Base-by-base conservation (phyloP, 2,888 invertebrate genomes). In the Notocelia uddmanniana region DNA sequence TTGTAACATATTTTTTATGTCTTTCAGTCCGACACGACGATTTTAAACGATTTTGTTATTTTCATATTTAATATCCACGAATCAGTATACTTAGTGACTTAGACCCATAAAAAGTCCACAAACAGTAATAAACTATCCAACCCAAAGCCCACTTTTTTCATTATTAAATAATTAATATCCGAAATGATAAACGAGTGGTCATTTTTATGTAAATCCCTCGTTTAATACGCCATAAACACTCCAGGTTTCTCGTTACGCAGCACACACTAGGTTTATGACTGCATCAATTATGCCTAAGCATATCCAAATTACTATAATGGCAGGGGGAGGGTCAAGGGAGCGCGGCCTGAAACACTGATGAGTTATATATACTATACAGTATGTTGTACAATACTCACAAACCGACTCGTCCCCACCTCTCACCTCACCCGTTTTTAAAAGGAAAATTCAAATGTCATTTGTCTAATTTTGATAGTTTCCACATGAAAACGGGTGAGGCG, bases 291-390 rank as follows among this genome's bases (percentile, higher is more conserved):
- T 92, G 90, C 88, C 86, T 85, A 87, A 91, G 91, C 91, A 92
- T 91, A 91, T 92, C 91, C 91, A 92, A 91, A 92, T 93, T 92
- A 92, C 90, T 83, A 87, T 92, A 92, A 93, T 92, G 90, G 91
- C 83, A 79, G 89, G 88, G 85, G 86, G 86, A 75, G 83, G 78
- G 72, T 72, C 72, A 72, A 68, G 84, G 84, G 79, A 58, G 70
- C 89, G 88, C 91, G 90, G 84, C 79, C 83, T 80, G 91, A 83
- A 89, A 89, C 83, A 83, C 85, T 87, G 85, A 89, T 90, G 87
- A 82, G 84, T 80, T n/a, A n/a, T n/a, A n/a, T n/a, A n/a, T n/a
- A n/a, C n/a, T n/a, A n/a, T n/a, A n/a, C n/a, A n/a, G n/a, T n/a
- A n/a, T n/a, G n/a, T n/a, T n/a, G n/a, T n/a, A n/a, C n/a, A n/a